Evolutionary conservation across 2,113 vertebrate species (phyloP).

Genomic region (Motacilla alba): DNA sequence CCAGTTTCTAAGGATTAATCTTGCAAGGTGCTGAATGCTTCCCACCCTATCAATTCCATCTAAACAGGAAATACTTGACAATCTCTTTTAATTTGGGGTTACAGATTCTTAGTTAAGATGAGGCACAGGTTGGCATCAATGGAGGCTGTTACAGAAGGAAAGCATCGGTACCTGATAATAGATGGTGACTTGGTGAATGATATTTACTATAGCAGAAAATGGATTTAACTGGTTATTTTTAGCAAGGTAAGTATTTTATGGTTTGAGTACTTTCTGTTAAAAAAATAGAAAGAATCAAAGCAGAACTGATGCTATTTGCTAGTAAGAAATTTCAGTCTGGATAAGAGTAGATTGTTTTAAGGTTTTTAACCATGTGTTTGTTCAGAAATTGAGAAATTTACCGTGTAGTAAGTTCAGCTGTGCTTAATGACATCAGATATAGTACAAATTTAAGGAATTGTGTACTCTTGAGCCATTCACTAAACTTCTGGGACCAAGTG

Average conservation of each 20-base stretch:
- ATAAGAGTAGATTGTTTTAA: not conserved
- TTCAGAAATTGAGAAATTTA: not conserved
- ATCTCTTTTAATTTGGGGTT: not conserved
- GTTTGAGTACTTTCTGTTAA: not conserved
- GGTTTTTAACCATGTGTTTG: not conserved
- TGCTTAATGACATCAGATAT: not conserved
- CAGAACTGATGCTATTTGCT: not conserved
- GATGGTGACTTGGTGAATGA: not conserved
- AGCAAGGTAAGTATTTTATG: conserved; percentile 14
- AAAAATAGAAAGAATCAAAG: no score
- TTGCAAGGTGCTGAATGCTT: not conserved
- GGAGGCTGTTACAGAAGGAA: not conserved
- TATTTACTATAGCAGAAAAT: conserved; percentile 13
- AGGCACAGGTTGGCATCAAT: not conserved
- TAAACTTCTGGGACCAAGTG: not conserved
- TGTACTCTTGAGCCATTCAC: not conserved
- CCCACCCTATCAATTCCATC: not conserved
- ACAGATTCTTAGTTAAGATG: not conserved
- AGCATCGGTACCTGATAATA: not conserved
- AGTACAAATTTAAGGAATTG: not conserved
- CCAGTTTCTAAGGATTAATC: not conserved
- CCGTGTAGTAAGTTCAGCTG: not conserved
- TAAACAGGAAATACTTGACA: not conserved
- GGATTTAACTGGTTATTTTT: not conserved
- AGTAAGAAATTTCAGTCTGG: not conserved